A percentile compares a stretch with the other conserved stretches of the same genome.
Conservation (phyloP, 2,888 invertebrate species). For the Himalopsyche kuldschensis region DNA sequence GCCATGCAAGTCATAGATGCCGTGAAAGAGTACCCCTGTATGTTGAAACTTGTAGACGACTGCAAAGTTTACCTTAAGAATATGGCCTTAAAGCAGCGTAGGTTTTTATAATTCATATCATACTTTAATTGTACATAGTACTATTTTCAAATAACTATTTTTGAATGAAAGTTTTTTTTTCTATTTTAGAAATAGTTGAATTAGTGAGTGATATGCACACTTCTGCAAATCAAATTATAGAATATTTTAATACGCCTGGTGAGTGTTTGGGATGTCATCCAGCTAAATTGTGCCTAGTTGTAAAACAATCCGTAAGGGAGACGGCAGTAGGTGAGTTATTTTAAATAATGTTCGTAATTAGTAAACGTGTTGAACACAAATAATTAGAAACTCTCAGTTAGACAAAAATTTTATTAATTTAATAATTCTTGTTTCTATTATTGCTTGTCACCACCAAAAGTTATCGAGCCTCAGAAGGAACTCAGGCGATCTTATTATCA, state of each 20-base stretch:
- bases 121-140: not conserved
- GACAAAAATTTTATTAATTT: too few relatives aligned
- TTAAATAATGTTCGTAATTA: not conserved
- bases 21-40: constrained; percentile 58
- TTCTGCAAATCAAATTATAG: constrained; percentile 63
- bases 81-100: constrained; percentile 66
- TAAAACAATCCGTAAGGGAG: constrained; percentile 65
- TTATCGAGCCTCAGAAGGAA: too few relatives aligned
- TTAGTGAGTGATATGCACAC: constrained; percentile 67
- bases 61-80: constrained; percentile 65
- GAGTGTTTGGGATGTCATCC: constrained; percentile 46
- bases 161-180: constrained; percentile 10
- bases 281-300: constrained; percentile 61
- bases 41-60: constrained; percentile 58
- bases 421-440: too few relatives aligned
- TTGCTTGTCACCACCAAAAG: too few relatives aligned
- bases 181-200: constrained; percentile 62
- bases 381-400: too few relatives aligned
- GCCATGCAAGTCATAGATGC: constrained; percentile 60
- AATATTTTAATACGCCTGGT: constrained; percentile 60
- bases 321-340: constrained; percentile 58
- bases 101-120: constrained; percentile 42
- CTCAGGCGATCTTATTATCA: too few relatives aligned
- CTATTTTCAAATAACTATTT: not conserved
- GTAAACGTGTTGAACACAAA: not conserved